phyloP scores from a whole-genome alignment of 2,888 invertebrate genomes.

The Teinopalpus imperialis region DNA sequence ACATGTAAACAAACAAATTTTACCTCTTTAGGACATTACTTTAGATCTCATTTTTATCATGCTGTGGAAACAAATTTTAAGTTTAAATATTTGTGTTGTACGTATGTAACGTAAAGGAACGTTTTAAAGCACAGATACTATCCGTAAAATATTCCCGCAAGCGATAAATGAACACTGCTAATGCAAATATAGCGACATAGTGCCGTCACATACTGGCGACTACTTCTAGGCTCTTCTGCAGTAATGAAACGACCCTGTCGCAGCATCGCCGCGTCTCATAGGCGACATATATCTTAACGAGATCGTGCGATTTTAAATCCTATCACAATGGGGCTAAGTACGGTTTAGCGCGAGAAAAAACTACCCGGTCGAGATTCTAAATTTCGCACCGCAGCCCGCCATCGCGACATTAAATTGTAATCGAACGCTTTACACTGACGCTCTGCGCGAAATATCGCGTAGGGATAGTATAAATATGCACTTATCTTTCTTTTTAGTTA shows the following conservation, averaged over 20 bases:
- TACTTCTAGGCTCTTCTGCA: constrained; percentile 52
- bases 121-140: too few species aligned
- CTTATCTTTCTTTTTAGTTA: constrained; percentile 80
- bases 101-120: too few species aligned
- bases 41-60: too few species aligned
- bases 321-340: constrained; percentile 31
- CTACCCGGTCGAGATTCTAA: constrained; percentile 55
- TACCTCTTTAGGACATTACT: too few species aligned
- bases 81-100: too few species aligned
- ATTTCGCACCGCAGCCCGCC: constrained; percentile 55
- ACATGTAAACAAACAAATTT: too few species aligned
- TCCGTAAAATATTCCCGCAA: constrained; percentile 24
- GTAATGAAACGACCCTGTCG: constrained; percentile 57
- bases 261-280: constrained; percentile 40
- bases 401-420: constrained; percentile 80
- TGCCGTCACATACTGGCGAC: constrained; percentile 39
- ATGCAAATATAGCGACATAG: constrained; percentile 21
- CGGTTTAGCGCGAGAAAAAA: constrained; percentile 31
- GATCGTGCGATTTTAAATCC: constrained; percentile 30
- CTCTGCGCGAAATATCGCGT: constrained; percentile 73
- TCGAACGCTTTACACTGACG: constrained; percentile 79
- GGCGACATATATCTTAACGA: constrained; percentile 34
- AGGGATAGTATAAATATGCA: constrained; percentile 78
- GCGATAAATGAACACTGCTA: constrained; percentile 24
- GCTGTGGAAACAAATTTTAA: too few species aligned